Evolutionary conservation across 2,797 vertebrate genomes (phyloP), one percentile per base, ranked within the genome.

Genomic region (Lithobates pipiens): DNA sequence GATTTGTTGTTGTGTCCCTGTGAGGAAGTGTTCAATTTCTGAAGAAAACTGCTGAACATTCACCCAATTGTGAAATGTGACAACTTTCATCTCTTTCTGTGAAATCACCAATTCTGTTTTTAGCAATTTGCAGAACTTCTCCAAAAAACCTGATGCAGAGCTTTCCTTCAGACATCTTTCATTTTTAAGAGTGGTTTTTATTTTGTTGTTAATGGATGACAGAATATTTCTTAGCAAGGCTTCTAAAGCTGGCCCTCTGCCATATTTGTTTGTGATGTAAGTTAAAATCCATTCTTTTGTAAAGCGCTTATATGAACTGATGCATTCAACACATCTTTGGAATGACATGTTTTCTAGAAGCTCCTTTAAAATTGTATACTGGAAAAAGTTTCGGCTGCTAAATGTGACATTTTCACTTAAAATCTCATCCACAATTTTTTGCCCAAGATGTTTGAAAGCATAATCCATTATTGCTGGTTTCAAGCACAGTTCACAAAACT

Each of bases 31-130:
- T 80, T 91, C 87, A 67, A 95, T 84, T 82, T 84, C 89, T 54
- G 79, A 88, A 11, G 92, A 84, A 86, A 96, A 96, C 70, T 86
- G 77, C 44, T 88, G 88, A 85, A 89, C 90, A 46, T 92, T 89
- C 54, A 89, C 89, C 36, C 85, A 91, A 83, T 95, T 93, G 36
- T 92, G 92, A 76, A 95, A 95, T 10, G 92, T 83, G 5, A 93
- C 90, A 36, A 92, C 89, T 13, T 90, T 75, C 34, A 95, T 78
- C 23, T 76, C 50, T 21, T 89, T 85, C 74, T 77, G 89, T 42
- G 61, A 36, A 67, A 95, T 90, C 13, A 89, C 87, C 23, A 95
- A 76, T 44, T 93, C 90, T 29, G 13, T 85, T 84, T 93, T 89
- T 67, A 95, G 88, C 42, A 32, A 90, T 29, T 89, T 82, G 75